A percentile compares a stretch with the other conserved stretches of the same genome.
Evolutionary conservation across 2,113 vertebrate species (phyloP).

Genomic region (Petrocephalus microphthalmus): DNA sequence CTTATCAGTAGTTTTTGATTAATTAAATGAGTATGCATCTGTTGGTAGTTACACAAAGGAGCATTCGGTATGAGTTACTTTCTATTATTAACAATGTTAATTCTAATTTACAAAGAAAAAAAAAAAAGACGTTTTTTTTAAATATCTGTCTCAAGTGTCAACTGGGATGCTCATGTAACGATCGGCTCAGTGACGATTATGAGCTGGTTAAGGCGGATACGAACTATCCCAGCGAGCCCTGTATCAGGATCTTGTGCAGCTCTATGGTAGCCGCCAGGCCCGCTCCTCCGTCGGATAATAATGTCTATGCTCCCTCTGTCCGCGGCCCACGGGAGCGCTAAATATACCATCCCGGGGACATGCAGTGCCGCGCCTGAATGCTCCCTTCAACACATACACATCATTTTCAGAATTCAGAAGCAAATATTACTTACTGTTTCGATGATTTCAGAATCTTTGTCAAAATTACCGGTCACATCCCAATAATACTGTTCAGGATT

Average conservation of each 20-base stretch:
- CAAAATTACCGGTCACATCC: not conserved
- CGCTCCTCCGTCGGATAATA: slow-evolving; percentile 6
- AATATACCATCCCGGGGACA: not conserved
- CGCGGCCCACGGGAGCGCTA: not conserved
- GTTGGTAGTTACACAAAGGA: not conserved
- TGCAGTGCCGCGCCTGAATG: not conserved
- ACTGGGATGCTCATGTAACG: not conserved
- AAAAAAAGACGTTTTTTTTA: not conserved
- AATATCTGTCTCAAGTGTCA: not conserved
- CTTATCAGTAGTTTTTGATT: not conserved
- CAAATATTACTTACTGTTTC: slow-evolving; percentile 14
- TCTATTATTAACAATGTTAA: not conserved
- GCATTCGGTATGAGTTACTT: not conserved
- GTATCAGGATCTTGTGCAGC: not conserved
- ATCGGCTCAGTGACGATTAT: not conserved
- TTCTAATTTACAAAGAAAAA: not conserved
- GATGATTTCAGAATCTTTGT: slow-evolving; percentile 18
- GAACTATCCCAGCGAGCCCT: slow-evolving; percentile 17
- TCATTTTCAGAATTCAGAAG: not conserved
- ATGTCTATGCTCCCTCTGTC: slow-evolving; percentile 14
- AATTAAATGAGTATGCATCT: not conserved
- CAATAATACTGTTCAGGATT: slow-evolving; percentile 9
- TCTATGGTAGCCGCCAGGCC: slow-evolving; percentile 19
- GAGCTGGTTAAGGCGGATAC: slow-evolving; percentile 10
- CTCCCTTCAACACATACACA: not conserved